A percentile compares a stretch with the other conserved stretches of the same genome.
Evolutionary conservation across 2,797 vertebrate species (phyloP).

Genomic region (Micropoecilia bifurca): DNA sequence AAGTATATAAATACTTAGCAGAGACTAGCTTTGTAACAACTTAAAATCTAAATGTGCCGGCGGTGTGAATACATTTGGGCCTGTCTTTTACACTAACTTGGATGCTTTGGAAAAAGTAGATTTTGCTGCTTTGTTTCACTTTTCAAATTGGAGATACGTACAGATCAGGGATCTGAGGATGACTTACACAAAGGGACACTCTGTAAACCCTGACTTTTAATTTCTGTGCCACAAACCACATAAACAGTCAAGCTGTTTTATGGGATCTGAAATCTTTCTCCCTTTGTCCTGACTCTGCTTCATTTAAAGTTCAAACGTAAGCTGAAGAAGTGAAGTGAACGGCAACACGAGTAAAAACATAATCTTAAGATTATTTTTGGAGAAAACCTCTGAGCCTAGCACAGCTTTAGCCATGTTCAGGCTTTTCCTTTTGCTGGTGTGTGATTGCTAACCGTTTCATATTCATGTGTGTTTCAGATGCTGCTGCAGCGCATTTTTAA

Average conservation of each 20-base stretch:
- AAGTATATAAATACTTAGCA: not conserved
- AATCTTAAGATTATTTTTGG: not conserved
- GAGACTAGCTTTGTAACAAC: not conserved
- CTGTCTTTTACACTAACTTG: not conserved
- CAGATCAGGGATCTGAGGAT: not conserved
- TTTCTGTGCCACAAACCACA: not conserved
- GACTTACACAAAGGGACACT: not conserved
- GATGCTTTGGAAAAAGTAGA: not conserved
- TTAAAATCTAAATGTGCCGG: not conserved
- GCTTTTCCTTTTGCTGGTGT: not conserved
- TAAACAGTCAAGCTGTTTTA: not conserved
- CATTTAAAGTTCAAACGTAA: not conserved
- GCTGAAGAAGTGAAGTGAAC: not conserved
- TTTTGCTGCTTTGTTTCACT: not conserved
- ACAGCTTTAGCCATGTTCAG: not conserved
- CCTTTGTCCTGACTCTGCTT: not conserved
- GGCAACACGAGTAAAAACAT: not conserved
- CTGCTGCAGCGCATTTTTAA: conserved; percentile 23
- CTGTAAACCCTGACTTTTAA: not conserved
- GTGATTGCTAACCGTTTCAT: conserved; percentile 31
- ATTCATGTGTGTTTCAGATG: conserved; percentile 70
- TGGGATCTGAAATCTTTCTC: not conserved
- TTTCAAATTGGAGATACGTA: not conserved
- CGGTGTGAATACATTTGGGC: not conserved
- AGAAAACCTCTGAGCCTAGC: not conserved